Evolutionary conservation across 2,888 invertebrate genomes (phyloP), one percentile per base, ranked within the genome.

Genomic region (Rhagonycha lutea): DNA sequence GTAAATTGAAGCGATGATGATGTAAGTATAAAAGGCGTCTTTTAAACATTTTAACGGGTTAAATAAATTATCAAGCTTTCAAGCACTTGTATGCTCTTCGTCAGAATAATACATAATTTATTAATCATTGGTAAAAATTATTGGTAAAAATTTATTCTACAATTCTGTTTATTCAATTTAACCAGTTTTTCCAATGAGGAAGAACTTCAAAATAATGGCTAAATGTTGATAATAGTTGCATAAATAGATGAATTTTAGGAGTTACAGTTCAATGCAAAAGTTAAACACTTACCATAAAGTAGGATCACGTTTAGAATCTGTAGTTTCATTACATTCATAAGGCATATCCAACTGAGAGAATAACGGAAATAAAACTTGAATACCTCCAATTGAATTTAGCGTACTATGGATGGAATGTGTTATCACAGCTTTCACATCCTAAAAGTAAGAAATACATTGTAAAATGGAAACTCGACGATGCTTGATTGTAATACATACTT

Each of bases 391-490:
- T 73, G 99, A 99, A 89, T 99, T 99, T 84, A 99, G 91, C 47
- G 99, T 98, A 89, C 97, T 97, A 91, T 99, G 98, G 90, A 99
- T 98, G 86, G 98, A 98, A 90, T 98, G 97, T 78, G 99, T 99
- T 86, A 98, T 96, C 85, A 99, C 98, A 83, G 99, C 98, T 91
- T 98, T 98, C 84, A 99, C 99, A 88, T 98, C 98, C 97, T 98
- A 90, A 89, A 82, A 77, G 76, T 80, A 80, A 81, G 18, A 62
- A 65, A 8, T 28, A n/a, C 9, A 29, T 67, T 8, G 60, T 14
- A 60, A 61, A 24, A 61, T 70, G 8, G 60, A 12, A 65, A 65
- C n/a, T 65, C 12, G 4, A n/a, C 24, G 12, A 65, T n/a, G 63
- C 11, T 65, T 24, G 60, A 62, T 14, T 10, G 11, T 18, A 63